Evolutionary conservation across 2,113 vertebrate species (phyloP).

Genomic region (Morone chrysops): DNA sequence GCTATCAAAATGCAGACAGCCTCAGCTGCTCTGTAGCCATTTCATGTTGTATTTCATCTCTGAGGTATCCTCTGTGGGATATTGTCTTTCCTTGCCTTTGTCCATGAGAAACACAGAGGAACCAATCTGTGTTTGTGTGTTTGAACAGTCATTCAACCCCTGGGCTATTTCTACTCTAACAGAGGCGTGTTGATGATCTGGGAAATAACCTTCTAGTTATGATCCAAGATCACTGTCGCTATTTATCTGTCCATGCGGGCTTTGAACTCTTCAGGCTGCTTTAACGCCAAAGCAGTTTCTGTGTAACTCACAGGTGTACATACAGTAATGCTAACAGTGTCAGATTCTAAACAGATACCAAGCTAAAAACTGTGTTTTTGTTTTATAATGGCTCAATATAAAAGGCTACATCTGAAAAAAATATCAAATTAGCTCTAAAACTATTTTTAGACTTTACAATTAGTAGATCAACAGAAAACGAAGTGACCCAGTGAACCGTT

Average conservation of each 20-base stretch:
- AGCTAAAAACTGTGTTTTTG: background rate
- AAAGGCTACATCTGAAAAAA: background rate
- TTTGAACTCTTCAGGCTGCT: constrained; percentile 26
- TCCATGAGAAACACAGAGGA: constrained; percentile 52
- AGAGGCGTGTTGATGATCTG: constrained; percentile 52
- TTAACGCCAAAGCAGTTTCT: constrained; percentile 19
- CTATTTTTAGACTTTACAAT: background rate
- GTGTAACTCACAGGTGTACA: background rate
- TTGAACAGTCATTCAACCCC: constrained; percentile 56
- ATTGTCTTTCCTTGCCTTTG: constrained; percentile 32
- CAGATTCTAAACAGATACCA: background rate
- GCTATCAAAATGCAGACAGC: constrained; percentile 55
- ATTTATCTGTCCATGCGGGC: constrained; percentile 34
- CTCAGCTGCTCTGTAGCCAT: constrained; percentile 62
- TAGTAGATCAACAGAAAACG: background rate
- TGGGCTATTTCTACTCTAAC: constrained; percentile 49
- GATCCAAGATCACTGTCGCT: constrained; percentile 42
- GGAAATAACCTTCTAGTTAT: constrained; percentile 37
- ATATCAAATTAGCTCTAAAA: background rate
- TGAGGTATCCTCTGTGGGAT: constrained; percentile 53
- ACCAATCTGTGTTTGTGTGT: constrained; percentile 54
- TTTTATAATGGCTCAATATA: background rate
- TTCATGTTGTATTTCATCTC: constrained; percentile 68
- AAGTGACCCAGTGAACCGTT: background rate
- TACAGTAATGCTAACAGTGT: background rate